phyloP scores from a whole-genome alignment of 2,113 vertebrate species.

The Ciconia maguari region DNA sequence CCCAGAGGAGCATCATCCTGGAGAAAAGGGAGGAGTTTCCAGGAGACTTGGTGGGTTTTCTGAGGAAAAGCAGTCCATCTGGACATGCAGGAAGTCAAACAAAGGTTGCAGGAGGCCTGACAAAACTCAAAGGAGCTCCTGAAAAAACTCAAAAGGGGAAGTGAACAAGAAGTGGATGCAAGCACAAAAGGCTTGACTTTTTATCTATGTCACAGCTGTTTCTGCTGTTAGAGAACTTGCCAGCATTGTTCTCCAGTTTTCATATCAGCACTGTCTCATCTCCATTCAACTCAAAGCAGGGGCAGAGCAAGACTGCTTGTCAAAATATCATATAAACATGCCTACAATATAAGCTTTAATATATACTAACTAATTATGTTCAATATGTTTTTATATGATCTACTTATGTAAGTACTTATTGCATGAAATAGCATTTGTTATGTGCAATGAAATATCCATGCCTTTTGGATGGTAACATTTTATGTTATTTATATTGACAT shows the following conservation, averaged over 20 bases:
- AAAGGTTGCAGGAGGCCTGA: background rate
- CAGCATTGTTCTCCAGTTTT: background rate
- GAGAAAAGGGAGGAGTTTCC: background rate
- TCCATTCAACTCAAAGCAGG: background rate
- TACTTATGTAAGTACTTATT: background rate
- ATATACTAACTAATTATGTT: background rate
- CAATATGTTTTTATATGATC: background rate
- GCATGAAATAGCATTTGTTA: background rate
- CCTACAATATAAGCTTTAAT: background rate
- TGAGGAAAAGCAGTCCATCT: background rate
- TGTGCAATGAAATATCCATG: background rate
- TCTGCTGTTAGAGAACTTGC: background rate
- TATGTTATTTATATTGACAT: background rate
- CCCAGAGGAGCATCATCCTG: rapidly evolving
- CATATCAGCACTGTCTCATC: background rate
- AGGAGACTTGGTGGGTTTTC: background rate
- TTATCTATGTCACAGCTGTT: background rate
- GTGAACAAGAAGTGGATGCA: background rate
- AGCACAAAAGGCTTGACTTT: background rate
- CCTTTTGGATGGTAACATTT: background rate
- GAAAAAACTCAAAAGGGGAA: background rate
- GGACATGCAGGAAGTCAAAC: background rate
- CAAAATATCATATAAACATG: background rate
- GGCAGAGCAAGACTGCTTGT: background rate
- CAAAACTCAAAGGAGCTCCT: background rate